Evolutionary conservation across 1,140 invertebrate species (phyloP).

Genomic region (Cyphomyrmex costatus): DNA sequence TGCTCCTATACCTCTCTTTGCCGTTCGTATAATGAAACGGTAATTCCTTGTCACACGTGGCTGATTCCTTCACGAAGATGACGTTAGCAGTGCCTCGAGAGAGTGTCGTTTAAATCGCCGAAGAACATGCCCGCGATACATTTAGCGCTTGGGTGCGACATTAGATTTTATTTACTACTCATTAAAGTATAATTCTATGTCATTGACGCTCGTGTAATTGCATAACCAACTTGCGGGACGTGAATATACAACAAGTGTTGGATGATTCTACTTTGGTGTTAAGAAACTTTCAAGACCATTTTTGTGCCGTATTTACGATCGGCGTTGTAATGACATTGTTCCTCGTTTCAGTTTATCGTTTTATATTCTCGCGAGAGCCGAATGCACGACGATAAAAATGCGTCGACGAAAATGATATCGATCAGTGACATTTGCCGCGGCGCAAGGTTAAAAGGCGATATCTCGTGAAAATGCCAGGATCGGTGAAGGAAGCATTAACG

Average conservation of each 20-base stretch:
- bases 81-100: slow-evolving; percentile 40
- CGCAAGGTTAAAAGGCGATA: slow-evolving; percentile 51
- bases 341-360: not conserved
- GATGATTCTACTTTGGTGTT: no score
- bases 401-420: slow-evolving; percentile 52
- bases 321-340: not conserved
- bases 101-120: slow-evolving; percentile 51
- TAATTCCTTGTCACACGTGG: slow-evolving; percentile 74
- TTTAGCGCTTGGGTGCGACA: slow-evolving; percentile 9
- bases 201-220: slow-evolving; percentile 10
- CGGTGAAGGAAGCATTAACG: slow-evolving; percentile 37
- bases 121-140: slow-evolving; percentile 46
- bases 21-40: slow-evolving; percentile 72
- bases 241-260: not conserved
- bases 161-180: slow-evolving; percentile 10
- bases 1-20: slow-evolving; percentile 64
- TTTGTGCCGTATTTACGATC: not conserved
- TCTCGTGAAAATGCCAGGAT: slow-evolving; percentile 43
- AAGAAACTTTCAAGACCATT: not conserved
- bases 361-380: not conserved
- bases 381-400: slow-evolving; percentile 24
- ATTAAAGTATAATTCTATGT: slow-evolving; percentile 8
- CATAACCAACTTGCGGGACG: not conserved
- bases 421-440: slow-evolving; percentile 51
- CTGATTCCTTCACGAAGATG: slow-evolving; percentile 63